phyloP scores from a whole-genome alignment of 35 echinoderm and acorn worm genomes.

The Stichopus chloronotus region DNA sequence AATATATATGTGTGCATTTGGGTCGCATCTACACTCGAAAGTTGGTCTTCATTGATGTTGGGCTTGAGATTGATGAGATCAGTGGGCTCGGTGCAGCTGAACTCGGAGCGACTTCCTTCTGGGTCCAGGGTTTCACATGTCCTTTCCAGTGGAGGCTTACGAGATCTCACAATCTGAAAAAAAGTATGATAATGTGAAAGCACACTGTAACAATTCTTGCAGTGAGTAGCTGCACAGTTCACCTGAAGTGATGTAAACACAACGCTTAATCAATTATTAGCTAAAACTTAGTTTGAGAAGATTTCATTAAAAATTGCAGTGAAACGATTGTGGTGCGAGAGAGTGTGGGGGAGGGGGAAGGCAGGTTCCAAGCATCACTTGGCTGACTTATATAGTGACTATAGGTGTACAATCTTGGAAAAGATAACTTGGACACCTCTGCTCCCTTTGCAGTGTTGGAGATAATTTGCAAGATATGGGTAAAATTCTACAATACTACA shows the following conservation, averaged over 20 bases:
- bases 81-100: no score
- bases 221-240: neutral
- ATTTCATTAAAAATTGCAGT: neutral
- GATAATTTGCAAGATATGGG: slow-evolving; percentile 19
- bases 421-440: neutral
- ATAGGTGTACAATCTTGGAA: slow-evolving; percentile 16
- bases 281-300: neutral
- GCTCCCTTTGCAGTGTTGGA: slow-evolving; percentile 17
- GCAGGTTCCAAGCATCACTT: neutral
- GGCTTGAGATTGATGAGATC: no score
- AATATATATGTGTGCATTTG: no score
- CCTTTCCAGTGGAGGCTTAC: neutral
- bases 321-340: neutral
- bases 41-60: no score
- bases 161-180: slow-evolving; percentile 21
- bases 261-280: neutral
- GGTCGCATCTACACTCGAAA: no score
- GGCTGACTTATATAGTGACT: neutral
- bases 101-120: no score
- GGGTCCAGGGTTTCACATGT: no score
- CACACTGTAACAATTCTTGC: neutral
- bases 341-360: neutral
- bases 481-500: slow-evolving; percentile 19
- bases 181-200: neutral
- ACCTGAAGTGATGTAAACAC: slow-evolving; percentile 3